Conservation (phyloP, 2,797 vertebrate species). For the Octomys mimax region DNA sequence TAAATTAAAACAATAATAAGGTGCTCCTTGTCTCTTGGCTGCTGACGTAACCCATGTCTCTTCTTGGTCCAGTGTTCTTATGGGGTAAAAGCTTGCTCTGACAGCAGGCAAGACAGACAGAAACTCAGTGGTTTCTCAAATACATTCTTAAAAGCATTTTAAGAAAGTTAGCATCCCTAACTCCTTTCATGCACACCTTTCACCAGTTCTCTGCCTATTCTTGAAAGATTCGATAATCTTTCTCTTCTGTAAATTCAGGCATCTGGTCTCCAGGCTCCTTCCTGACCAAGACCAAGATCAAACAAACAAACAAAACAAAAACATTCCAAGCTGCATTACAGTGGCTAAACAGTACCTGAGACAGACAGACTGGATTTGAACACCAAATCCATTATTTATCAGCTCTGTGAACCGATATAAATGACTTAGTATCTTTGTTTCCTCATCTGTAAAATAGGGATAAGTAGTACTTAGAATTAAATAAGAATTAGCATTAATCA, state of each 20-base stretch:
- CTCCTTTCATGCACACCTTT: not conserved
- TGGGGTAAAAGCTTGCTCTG: not conserved
- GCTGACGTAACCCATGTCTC: not conserved
- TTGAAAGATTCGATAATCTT: not conserved
- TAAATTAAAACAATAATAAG: slow-evolving; percentile 60
- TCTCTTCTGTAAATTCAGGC: not conserved
- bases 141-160: slow-evolving; percentile 9
- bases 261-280: not conserved
- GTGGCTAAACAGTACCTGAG: not conserved
- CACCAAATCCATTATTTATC: not conserved
- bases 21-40: not conserved
- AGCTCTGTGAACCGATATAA: not conserved
- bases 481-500: not conserved
- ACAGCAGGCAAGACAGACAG: not conserved
- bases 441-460: slow-evolving; percentile 3
- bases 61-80: not conserved
- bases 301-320: not conserved
- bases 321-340: not conserved
- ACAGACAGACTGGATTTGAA: not conserved
- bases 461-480: slow-evolving; percentile 28
- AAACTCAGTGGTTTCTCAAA: slow-evolving; percentile 11
- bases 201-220: not conserved
- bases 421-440: not conserved
- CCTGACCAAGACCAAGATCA: not conserved
- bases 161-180: not conserved